These are phyloP conservation scores for Gambusia yucatana DNA, from an alignment of 2,797 vertebrate species.

Conservation along the genomic window DNA sequence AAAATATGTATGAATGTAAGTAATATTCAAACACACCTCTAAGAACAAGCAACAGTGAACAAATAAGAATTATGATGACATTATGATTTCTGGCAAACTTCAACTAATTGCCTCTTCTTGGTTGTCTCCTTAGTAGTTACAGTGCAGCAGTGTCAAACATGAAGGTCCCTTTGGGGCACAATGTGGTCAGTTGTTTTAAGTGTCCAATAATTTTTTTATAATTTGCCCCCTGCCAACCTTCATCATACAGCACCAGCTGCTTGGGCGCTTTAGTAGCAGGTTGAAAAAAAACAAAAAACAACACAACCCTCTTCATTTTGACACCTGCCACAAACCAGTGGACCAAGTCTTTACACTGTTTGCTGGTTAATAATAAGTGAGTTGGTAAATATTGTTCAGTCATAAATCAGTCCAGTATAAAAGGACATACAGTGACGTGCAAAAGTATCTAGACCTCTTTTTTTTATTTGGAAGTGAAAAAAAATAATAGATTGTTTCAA, in stretches of 20 bases:
- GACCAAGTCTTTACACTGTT: slow-evolving; percentile 23
- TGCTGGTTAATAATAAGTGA: slow-evolving; percentile 11
- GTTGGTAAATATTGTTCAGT: not conserved
- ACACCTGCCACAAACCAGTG: slow-evolving; percentile 62
- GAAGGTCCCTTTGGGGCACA: slow-evolving; percentile 36
- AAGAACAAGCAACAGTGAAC: not conserved
- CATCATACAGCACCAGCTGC: slow-evolving; percentile 69
- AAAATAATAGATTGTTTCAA: not conserved
- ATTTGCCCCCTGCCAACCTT: slow-evolving; percentile 40
- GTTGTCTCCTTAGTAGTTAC: not conserved
- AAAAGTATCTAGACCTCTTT: not conserved
- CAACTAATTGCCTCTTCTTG: not conserved
- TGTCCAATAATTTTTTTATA: slow-evolving; percentile 57
- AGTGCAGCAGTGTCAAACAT: slow-evolving; percentile 3
- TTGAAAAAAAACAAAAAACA: not conserved
- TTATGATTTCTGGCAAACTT: not conserved
- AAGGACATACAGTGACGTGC: not conserved
- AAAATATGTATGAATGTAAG: not conserved
- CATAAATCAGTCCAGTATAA: not conserved
- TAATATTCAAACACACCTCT: not conserved
- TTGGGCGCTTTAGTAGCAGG: slow-evolving; percentile 45
- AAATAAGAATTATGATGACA: not conserved
- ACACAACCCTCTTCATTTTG: slow-evolving; percentile 33
- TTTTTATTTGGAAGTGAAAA: not conserved
- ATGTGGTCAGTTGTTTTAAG: slow-evolving; percentile 53